Conservation (phyloP, 2,113 vertebrate genomes). For the Athene cunicularia region DNA sequence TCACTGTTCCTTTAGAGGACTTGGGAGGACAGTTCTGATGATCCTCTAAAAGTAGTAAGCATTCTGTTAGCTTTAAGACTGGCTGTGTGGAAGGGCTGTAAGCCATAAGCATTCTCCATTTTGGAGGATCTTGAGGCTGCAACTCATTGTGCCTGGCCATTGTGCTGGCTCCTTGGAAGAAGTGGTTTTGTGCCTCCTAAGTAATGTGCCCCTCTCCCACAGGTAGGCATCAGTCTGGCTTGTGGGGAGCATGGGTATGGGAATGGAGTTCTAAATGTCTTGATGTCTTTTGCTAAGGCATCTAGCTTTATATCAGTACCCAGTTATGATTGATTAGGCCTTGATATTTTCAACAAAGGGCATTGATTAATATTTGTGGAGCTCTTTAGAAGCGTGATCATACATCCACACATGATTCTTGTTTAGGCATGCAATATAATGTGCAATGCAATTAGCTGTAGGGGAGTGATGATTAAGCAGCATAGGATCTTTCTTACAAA, state of each 20-base stretch:
- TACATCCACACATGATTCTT: background rate
- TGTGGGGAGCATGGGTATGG: background rate
- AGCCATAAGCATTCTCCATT: background rate
- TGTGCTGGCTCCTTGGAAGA: background rate
- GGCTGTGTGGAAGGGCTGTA: background rate
- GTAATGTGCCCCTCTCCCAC: background rate
- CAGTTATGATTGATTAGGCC: background rate
- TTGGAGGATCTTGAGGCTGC: background rate
- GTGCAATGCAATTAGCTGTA: background rate
- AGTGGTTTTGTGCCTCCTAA: background rate
- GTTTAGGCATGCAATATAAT: background rate
- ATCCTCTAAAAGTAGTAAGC: background rate
- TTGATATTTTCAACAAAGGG: conserved; percentile 5
- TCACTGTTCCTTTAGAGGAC: background rate
- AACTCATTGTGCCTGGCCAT: background rate
- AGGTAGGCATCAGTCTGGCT: background rate
- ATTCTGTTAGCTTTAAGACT: background rate
- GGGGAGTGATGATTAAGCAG: conserved; percentile 2
- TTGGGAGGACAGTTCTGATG: background rate
- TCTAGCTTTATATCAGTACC: background rate
- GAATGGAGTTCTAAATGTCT: background rate
- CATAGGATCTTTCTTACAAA: conserved; percentile 5
- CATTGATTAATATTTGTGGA: conserved; percentile 5
- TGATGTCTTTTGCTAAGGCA: background rate
- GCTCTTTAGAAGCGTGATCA: background rate